These are phyloP conservation scores for Riptortus pedestris DNA, from an alignment of 1,140 invertebrate species.

Conservation along the genomic window DNA sequence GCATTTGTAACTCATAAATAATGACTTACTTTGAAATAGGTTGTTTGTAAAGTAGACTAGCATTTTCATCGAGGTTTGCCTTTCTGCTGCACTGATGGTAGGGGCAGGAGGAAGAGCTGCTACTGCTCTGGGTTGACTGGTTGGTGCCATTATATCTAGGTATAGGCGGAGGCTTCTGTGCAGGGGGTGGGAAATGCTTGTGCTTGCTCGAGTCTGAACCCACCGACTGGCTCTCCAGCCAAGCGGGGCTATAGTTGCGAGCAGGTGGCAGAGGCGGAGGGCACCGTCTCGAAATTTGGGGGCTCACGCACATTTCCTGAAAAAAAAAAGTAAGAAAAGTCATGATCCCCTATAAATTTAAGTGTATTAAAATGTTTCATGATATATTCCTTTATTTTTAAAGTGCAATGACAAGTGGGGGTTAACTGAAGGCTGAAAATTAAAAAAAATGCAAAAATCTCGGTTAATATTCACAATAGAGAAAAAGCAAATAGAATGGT, in stretches of 20 bases:
- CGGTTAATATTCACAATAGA: no score
- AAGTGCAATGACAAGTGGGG: no score
- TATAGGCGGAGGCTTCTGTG: constrained; percentile 19
- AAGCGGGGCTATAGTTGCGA: constrained; percentile 18
- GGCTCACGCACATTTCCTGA: constrained; percentile 22
- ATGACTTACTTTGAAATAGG: constrained; percentile 25
- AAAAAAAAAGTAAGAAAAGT: no score
- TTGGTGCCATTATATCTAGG: constrained; percentile 1
- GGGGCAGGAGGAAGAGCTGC: constrained; percentile 25
- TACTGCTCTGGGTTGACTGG: constrained; percentile 18
- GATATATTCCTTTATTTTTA: no score
- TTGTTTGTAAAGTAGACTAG: constrained; percentile 23
- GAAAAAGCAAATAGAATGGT: no score
- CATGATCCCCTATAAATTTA: no score
- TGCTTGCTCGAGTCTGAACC: constrained; percentile 11
- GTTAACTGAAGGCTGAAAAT: no score
- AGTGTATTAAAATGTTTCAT: not conserved
- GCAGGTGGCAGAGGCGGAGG: constrained; percentile 20
- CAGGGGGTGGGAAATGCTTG: constrained; percentile 25
- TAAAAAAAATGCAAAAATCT: not conserved
- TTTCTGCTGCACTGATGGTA: constrained; percentile 21
- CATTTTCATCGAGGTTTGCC: constrained; percentile 20
- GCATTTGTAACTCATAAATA: no score
- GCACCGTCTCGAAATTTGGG: constrained; percentile 19
- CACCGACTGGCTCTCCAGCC: constrained; percentile 21